These are phyloP conservation scores for Crossaster papposus DNA, from an alignment of 53 echinoderm and acorn worm genomes.

Conservation along the genomic window DNA sequence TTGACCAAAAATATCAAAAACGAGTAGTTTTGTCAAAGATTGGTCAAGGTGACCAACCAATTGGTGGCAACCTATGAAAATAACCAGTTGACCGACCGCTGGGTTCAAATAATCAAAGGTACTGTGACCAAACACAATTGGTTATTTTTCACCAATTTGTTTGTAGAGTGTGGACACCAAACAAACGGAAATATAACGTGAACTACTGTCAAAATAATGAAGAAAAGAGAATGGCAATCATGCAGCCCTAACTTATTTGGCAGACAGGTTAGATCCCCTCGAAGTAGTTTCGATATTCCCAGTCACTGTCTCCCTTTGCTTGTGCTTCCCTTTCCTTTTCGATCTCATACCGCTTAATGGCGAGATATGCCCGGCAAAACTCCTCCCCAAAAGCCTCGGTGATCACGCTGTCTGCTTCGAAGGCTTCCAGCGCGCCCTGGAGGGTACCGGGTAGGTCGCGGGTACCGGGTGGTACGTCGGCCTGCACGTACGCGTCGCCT, in stretches of 20 bases:
- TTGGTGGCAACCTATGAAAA: no score
- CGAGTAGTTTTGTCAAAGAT: no score
- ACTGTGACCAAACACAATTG: no score
- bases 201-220: background rate
- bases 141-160: no score
- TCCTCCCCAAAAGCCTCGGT: constrained; percentile 67
- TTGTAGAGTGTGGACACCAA: no score
- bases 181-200: background rate
- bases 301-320: constrained; percentile 35
- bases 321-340: constrained; percentile 46
- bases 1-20: no score
- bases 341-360: constrained; percentile 74
- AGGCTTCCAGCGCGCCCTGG: constrained; percentile 70
- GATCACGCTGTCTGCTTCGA: constrained; percentile 61
- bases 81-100: no score
- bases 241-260: background rate
- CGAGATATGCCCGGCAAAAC: constrained; percentile 74
- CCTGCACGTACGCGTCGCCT: constrained; percentile 56
- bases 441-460: constrained; percentile 61
- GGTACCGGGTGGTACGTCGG: constrained; percentile 57
- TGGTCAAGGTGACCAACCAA: no score
- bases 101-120: no score
- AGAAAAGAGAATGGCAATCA: background rate
- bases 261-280: background rate
- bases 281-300: constrained; percentile 56